phyloP scores from a whole-genome alignment of 2,888 invertebrate genomes.

The Thereva unica region DNA sequence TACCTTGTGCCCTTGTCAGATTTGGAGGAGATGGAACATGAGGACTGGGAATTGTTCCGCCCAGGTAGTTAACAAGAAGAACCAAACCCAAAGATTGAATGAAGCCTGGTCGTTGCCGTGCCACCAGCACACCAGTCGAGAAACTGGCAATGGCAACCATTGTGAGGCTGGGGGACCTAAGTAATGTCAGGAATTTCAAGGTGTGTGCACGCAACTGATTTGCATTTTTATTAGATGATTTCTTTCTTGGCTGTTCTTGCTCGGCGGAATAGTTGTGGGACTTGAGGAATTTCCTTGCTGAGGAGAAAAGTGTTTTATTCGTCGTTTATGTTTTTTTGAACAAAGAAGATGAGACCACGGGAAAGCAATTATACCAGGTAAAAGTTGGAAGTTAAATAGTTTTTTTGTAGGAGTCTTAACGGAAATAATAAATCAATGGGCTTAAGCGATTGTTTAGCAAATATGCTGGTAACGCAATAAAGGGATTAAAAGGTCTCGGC shows the following conservation, averaged over 20 bases:
- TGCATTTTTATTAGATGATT: conserved; percentile 41
- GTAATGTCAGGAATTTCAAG: conserved; percentile 38
- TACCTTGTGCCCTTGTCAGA: background rate
- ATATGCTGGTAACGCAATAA: too few species aligned
- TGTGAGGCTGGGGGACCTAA: conserved; percentile 8
- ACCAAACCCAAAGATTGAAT: too few species aligned
- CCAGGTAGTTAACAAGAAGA: background rate
- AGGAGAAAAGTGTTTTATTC: too few species aligned
- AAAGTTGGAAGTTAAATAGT: too few species aligned
- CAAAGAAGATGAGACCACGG: too few species aligned
- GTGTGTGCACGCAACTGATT: conserved; percentile 41
- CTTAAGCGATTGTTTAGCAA: too few species aligned
- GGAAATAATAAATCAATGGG: too few species aligned
- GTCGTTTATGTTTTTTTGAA: too few species aligned
- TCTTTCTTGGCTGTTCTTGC: background rate
- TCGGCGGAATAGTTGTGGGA: conserved; percentile 23
- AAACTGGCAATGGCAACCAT: conserved; percentile 6
- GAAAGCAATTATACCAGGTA: too few species aligned
- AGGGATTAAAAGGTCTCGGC: too few species aligned
- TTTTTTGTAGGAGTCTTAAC: too few species aligned
- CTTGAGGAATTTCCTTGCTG: conserved; percentile 17
- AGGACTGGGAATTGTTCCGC: conserved; percentile 15
- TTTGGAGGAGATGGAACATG: conserved; percentile 14
- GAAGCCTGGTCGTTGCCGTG: too few species aligned
- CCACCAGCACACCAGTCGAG: background rate